Evolutionary conservation across 2,888 invertebrate species (phyloP).

Genomic region (Dasysyrphus albostriatus): DNA sequence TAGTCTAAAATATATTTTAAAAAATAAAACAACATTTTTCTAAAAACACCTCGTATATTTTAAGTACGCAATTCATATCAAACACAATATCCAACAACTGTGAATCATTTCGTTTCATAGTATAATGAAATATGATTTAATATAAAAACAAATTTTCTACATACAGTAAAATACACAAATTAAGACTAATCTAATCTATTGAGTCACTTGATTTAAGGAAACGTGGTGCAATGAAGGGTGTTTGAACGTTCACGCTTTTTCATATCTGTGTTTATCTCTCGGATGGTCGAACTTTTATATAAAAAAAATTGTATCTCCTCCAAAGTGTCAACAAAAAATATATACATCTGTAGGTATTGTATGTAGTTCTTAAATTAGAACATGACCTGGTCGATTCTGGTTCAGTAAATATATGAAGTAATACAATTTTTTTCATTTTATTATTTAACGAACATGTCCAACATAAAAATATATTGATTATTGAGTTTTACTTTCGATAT

Average conservation of each 20-base stretch:
- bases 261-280: not conserved
- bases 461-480: no score
- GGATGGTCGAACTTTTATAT: not conserved
- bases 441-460: no score
- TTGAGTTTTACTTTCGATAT: no score
- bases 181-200: slow-evolving; percentile 4
- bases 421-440: no score
- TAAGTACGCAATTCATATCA: not conserved
- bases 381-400: no score
- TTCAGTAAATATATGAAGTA: no score
- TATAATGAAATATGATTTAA: not conserved
- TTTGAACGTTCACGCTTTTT: not conserved
- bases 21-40: not conserved
- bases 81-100: not conserved
- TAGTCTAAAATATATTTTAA: not conserved
- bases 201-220: not conserved
- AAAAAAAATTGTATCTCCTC: no score
- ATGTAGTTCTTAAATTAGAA: no score
- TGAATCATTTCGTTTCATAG: not conserved
- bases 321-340: no score
- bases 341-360: no score
- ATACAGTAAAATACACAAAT: not conserved
- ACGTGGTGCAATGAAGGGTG: not conserved
- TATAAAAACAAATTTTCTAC: not conserved
- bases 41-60: not conserved